Percentiles rank a stretch among this genome's conserved stretches.
These are phyloP conservation scores for Hydroisotoma schaefferi DNA, from an alignment of 2,888 invertebrate genomes.

Conservation along the genomic window DNA sequence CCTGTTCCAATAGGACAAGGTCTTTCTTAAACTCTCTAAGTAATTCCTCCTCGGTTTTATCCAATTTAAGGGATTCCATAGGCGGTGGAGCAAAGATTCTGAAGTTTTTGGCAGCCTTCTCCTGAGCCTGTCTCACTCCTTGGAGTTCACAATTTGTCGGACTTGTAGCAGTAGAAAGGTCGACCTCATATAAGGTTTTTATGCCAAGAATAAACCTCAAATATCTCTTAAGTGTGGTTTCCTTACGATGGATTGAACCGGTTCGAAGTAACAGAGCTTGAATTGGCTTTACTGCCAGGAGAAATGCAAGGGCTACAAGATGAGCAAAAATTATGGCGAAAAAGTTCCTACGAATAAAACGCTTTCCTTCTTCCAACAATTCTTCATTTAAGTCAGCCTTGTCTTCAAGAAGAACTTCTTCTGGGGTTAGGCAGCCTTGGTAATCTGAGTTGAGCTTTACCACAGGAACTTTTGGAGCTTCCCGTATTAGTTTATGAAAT, in stretches of 20 bases:
- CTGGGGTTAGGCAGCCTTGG: not conserved
- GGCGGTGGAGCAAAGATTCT: constrained; percentile 44
- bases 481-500: constrained; percentile 1
- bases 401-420: not conserved
- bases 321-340: constrained; percentile 45
- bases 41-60: constrained; percentile 28
- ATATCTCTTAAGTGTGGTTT: constrained; percentile 36
- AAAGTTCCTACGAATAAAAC: constrained; percentile 42
- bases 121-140: constrained; percentile 12
- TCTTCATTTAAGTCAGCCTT: constrained; percentile 16
- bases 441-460: not conserved
- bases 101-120: constrained; percentile 42
- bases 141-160: not conserved
- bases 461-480: constrained; percentile 2
- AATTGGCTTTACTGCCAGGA: constrained; percentile 42
- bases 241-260: constrained; percentile 33
- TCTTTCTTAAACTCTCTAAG: constrained; percentile 32
- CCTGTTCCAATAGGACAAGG: constrained; percentile 22
- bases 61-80: constrained; percentile 38
- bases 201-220: constrained; percentile 32
- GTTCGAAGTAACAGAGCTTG: constrained; percentile 43
- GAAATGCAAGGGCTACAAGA: constrained; percentile 41
- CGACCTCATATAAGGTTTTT: constrained; percentile 31
- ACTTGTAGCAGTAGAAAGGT: constrained; percentile 6
- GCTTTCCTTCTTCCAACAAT: constrained; percentile 37